Conservation (phyloP, 2,888 invertebrate genomes). For the Chromoteleia sp. region DNA sequence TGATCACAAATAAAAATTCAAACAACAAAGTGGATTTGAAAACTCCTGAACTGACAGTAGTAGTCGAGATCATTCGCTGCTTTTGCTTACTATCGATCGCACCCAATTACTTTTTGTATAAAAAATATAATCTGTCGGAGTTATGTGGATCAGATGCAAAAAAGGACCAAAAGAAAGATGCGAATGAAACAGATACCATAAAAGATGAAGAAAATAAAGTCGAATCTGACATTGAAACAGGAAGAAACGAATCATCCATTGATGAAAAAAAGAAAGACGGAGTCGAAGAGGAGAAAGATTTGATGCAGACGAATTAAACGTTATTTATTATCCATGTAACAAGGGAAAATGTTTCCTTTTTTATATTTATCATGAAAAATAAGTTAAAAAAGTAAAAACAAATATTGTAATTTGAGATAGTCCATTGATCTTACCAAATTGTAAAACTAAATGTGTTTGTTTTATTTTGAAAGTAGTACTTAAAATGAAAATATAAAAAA, state of each 20-base stretch:
- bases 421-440: too few relatives aligned
- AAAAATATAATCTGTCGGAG: conserved; percentile 94
- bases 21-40: conserved; percentile 92
- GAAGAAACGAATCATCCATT: neutral
- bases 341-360: too few relatives aligned
- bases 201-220: conserved; percentile 23
- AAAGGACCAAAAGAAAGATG: conserved; percentile 20
- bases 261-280: conserved; percentile 10
- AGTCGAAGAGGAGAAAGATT: too few relatives aligned
- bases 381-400: too few relatives aligned
- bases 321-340: too few relatives aligned
- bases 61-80: conserved; percentile 93
- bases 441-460: too few relatives aligned
- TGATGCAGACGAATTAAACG: too few relatives aligned
- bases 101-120: conserved; percentile 91
- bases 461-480: too few relatives aligned
- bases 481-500: too few relatives aligned
- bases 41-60: conserved; percentile 90
- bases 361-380: too few relatives aligned
- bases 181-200: conserved; percentile 2
- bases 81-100: conserved; percentile 93
- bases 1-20: conserved; percentile 89
- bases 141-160: conserved; percentile 76
- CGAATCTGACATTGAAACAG: conserved; percentile 5
- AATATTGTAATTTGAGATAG: too few relatives aligned